Evolutionary conservation across 2,113 vertebrate genomes (phyloP).

Genomic region (Tachysurus vachellii): DNA sequence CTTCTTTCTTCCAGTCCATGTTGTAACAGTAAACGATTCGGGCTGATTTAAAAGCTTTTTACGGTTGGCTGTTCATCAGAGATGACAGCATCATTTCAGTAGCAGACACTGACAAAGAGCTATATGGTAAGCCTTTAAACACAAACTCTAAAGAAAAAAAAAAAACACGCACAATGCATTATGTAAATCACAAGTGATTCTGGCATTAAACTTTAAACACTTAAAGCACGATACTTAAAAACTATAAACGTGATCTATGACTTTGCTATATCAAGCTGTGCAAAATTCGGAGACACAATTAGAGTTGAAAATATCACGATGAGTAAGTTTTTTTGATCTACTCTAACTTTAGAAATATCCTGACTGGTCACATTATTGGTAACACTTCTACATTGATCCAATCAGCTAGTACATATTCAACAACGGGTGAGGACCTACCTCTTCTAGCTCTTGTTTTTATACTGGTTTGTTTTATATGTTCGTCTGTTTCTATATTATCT

Average conservation of each 20-base stretch:
- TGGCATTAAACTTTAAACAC: not conserved
- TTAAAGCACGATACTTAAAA: not conserved
- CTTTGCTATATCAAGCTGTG: not conserved
- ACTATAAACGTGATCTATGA: not conserved
- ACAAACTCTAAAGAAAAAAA: not conserved
- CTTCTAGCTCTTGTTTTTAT: too few species aligned
- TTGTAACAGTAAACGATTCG: slow-evolving; percentile 30
- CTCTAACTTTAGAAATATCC: not conserved
- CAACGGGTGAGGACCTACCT: too few species aligned
- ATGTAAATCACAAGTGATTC: not conserved
- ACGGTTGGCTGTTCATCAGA: slow-evolving; percentile 34
- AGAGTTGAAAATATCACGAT: not conserved
- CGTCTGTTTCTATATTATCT: too few species aligned
- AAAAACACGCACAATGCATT: not conserved
- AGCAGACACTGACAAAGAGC: slow-evolving; percentile 11
- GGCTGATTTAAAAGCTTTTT: slow-evolving; percentile 24
- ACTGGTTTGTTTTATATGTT: too few species aligned
- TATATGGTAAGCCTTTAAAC: not conserved
- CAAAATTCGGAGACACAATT: not conserved
- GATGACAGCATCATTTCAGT: slow-evolving; percentile 23
- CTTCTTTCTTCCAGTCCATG: not conserved
- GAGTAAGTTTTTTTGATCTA: not conserved
- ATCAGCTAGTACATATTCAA: not conserved
- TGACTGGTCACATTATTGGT: not conserved
- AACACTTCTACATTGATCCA: not conserved